Base-by-base conservation (phyloP, 2,888 invertebrate species). In the Cephalotes varians region DNA sequence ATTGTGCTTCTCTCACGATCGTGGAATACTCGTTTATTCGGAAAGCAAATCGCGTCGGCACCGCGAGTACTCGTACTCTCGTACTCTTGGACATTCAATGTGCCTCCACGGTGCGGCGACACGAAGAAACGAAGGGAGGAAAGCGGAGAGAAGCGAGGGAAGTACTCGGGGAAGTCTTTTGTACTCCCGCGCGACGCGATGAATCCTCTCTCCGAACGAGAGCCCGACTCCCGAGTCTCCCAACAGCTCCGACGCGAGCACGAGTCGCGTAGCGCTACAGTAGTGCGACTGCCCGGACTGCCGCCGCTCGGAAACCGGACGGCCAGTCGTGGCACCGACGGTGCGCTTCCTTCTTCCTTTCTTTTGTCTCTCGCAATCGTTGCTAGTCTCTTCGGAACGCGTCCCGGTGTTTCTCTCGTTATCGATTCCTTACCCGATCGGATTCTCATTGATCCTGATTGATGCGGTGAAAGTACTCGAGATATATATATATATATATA, bases 301-400 rank as follows among this genome's bases (percentile, higher is more conserved):
- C 86, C 80, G 87, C 84, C 83, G 84, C 81, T 82, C 84, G 80
- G 83, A 67, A 83, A 88, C 60, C 25, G 83, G 71, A 74, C 65
- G 83, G 49, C 76, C 67, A 65, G 82, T 58, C 73, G 84, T 81
- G 83, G 84, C n/a, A n/a, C 83, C 85, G 65, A 79, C 60, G 84
- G 87, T 82, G 84, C 82, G 64, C 54, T 74, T 49, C 44, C 40
- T 72, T 64, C 73, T 80, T 79, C 49, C 40, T 64, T 15, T 62
- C 51, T 49, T 56, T 44, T 40, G 37, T 40, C 47, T 65, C 65
- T 47, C 47, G 56, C 77, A 40, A 60, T 44, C 34, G 60, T 10
- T 12, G 10, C 37, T 10, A 18, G n/a, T 5, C 21, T 37, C 7
- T 18, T 18, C 31, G 47, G 47, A 65, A n/a, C 21, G 49, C 31